These are phyloP conservation scores for Sarcophaga subvicina DNA, from an alignment of 2,888 invertebrate genomes.

Conservation along the genomic window DNA sequence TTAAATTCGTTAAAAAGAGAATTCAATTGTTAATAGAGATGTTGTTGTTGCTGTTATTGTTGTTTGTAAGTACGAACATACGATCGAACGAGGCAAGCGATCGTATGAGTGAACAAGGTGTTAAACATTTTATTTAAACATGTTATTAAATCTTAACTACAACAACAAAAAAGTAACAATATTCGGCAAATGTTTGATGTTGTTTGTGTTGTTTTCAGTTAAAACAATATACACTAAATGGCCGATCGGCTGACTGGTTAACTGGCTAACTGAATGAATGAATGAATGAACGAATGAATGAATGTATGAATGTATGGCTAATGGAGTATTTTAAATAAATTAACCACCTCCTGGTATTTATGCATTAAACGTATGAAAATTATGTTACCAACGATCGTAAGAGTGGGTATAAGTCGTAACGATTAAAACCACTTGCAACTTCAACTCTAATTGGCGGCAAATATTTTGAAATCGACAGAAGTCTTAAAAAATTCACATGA, in stretches of 20 bases:
- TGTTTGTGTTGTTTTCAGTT: background rate
- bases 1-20: conserved; percentile 50
- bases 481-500: conserved; percentile 34
- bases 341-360: conserved; percentile 26
- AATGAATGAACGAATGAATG: background rate
- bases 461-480: conserved; percentile 17
- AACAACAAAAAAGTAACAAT: conserved; percentile 37
- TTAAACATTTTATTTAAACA: conserved; percentile 67
- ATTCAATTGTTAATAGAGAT: conserved; percentile 66
- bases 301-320: conserved; percentile 17
- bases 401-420: background rate
- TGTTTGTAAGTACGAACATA: too few species aligned
- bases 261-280: conserved; percentile 7
- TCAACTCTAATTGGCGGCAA: conserved; percentile 67
- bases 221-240: conserved; percentile 45
- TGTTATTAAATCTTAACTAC: conserved; percentile 50
- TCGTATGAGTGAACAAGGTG: conserved; percentile 60
- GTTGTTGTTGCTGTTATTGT: background rate
- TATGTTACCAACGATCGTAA: background rate
- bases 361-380: conserved; percentile 13
- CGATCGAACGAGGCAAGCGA: background rate
- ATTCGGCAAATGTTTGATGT: conserved; percentile 66
- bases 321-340: conserved; percentile 50
- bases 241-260: conserved; percentile 29
- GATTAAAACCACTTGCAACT: conserved; percentile 58